These are phyloP conservation scores for Agonopterix arenella DNA, from an alignment of 2,888 invertebrate genomes.

Conservation along the genomic window DNA sequence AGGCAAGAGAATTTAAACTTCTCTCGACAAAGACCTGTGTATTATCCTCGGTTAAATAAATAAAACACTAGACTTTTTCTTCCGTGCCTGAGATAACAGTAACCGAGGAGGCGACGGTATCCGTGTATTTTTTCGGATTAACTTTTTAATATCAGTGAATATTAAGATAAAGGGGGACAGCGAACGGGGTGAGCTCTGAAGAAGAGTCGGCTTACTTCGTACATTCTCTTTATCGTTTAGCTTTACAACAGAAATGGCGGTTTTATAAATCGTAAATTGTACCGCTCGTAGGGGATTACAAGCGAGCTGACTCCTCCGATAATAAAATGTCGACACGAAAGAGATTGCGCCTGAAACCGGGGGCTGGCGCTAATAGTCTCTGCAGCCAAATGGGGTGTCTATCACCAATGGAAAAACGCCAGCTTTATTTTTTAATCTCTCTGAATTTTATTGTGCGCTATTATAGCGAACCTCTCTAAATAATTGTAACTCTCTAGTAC, in stretches of 20 bases:
- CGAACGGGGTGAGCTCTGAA: conserved; percentile 30
- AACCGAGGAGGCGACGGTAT: conserved; percentile 18
- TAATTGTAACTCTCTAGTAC: too few species aligned
- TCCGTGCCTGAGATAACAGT: conserved; percentile 20
- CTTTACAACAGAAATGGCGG: conserved; percentile 48
- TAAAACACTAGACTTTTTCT: conserved; percentile 5
- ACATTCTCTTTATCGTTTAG: conserved; percentile 49
- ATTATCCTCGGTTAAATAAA: conserved; percentile 1
- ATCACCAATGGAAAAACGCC: conserved; percentile 40
- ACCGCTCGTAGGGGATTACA: conserved; percentile 60
- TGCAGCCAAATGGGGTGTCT: conserved; percentile 45
- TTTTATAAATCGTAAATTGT: conserved; percentile 66
- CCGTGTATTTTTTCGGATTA: conserved; percentile 37
- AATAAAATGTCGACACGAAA: conserved; percentile 72
- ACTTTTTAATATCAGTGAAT: conserved; percentile 51
- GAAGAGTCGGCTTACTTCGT: conserved; percentile 27
- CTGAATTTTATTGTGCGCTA: neutral
- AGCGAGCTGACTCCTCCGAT: conserved; percentile 59
- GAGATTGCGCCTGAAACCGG: conserved; percentile 46
- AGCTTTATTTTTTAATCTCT: conserved; percentile 28
- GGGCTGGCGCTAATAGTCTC: conserved; percentile 42
- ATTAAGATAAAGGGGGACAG: conserved; percentile 40
- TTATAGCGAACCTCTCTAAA: neutral
- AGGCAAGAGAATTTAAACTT: neutral
- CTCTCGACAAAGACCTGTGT: neutral